Evolutionary conservation across 2,888 invertebrate species (phyloP).

Genomic region (Megalurothrips usitatus): DNA sequence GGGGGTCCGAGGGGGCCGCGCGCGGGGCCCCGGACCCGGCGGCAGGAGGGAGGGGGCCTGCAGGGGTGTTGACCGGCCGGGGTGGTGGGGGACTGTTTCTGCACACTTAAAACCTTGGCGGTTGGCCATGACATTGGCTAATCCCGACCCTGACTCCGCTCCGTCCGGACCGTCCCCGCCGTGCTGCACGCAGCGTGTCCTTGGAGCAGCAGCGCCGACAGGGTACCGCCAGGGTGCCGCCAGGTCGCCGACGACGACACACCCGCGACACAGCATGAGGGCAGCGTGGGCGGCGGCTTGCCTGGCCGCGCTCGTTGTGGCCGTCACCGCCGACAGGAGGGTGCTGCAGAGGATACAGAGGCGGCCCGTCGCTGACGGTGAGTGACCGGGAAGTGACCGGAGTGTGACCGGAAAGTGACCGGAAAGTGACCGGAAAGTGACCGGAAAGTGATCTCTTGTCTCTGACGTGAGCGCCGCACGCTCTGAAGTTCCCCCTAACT

Average conservation of each 20-base stretch:
- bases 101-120: constrained; percentile 22
- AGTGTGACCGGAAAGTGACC: no score
- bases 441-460: no score
- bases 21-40: not conserved
- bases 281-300: not conserved
- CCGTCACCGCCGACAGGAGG: not conserved
- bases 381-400: not conserved
- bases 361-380: not conserved
- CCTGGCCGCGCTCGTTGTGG: not conserved
- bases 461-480: no score
- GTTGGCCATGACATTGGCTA: constrained; percentile 22
- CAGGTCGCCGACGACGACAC: not conserved
- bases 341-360: constrained; percentile 3
- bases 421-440: no score
- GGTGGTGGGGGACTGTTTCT: constrained; percentile 15
- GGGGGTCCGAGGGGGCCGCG: not conserved
- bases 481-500: no score
- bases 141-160: constrained; percentile 7
- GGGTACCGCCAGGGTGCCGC: not conserved
- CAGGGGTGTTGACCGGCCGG: constrained; percentile 14
- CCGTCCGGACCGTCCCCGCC: not conserved
- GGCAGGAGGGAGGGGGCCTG: not conserved
- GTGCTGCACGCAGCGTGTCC: no score
- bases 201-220: no score
- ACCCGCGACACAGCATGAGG: not conserved